A percentile compares a stretch with the other conserved stretches of the same genome.
Evolutionary conservation across 2,888 invertebrate species (phyloP).

Genomic region (Anaspis maculata): DNA sequence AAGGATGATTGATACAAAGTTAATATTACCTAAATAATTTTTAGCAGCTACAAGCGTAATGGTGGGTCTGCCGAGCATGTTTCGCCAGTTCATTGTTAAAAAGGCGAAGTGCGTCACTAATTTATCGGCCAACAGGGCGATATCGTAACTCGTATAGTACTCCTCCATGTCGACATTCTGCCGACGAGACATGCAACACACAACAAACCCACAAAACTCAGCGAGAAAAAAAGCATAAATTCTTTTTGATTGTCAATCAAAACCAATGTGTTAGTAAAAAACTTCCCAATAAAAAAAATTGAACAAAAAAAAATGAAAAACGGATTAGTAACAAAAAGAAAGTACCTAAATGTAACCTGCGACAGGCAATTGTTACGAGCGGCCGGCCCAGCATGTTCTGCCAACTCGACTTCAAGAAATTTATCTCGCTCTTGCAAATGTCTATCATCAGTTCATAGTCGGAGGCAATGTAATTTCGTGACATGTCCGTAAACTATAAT

Average conservation of each 20-base stretch:
- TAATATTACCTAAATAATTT: slow-evolving; percentile 78
- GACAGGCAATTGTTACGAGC: slow-evolving; percentile 82
- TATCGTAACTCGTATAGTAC: slow-evolving; percentile 95
- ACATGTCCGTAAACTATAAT: slow-evolving; percentile 98
- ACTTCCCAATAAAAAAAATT: slow-evolving; percentile 1
- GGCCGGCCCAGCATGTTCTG: slow-evolving; percentile 96
- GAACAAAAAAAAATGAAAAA: not conserved
- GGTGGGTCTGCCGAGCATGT: slow-evolving; percentile 93
- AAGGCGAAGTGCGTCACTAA: slow-evolving; percentile 91
- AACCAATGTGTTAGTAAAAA: too few species aligned
- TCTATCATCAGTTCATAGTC: slow-evolving; percentile 98
- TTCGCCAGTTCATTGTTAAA: slow-evolving; percentile 94
- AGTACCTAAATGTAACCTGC: slow-evolving; percentile 83
- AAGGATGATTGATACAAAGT: too few species aligned
- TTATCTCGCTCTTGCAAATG: slow-evolving; percentile 93
- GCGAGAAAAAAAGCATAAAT: slow-evolving; percentile 16
- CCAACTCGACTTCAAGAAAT: slow-evolving; percentile 98
- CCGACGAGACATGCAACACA: slow-evolving; percentile 25
- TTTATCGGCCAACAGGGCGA: slow-evolving; percentile 88
- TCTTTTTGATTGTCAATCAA: slow-evolving; percentile 1
- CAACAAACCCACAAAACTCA: slow-evolving; percentile 15
- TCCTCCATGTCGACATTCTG: slow-evolving; percentile 88
- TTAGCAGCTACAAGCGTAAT: slow-evolving; percentile 83
- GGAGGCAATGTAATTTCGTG: slow-evolving; percentile 96
- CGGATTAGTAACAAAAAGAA: not conserved